These are phyloP conservation scores for Euleptes europaea DNA, from an alignment of 2,113 vertebrate species.

Conservation along the genomic window DNA sequence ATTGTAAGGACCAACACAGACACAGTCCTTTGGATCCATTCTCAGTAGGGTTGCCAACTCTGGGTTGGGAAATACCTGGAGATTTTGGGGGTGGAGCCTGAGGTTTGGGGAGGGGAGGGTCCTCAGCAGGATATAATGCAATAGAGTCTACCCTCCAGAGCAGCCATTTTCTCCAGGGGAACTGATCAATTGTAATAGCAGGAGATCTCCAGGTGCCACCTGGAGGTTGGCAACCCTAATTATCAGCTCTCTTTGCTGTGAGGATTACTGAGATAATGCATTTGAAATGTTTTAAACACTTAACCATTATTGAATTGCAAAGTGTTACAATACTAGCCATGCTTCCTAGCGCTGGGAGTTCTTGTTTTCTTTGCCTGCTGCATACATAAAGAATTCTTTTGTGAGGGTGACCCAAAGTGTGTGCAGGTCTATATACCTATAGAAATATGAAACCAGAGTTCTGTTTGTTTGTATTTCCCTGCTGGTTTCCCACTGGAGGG, in stretches of 20 bases:
- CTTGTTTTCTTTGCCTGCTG: not conserved
- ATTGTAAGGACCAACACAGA: no score
- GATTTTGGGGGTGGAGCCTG: no score
- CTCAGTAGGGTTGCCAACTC: no score
- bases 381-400: not conserved
- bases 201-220: no score
- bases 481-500: not conserved
- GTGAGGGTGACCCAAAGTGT: not conserved
- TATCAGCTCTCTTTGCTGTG: not conserved
- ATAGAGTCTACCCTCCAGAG: no score
- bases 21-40: no score
- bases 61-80: no score
- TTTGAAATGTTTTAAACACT: not conserved
- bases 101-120: no score
- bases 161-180: no score
- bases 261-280: not conserved
- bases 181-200: no score
- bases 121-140: no score
- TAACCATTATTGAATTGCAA: not conserved
- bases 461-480: not conserved
- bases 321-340: not conserved
- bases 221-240: no score
- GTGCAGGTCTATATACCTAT: not conserved
- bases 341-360: not conserved
- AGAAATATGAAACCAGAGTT: not conserved